These are phyloP conservation scores for Cacoxenus indagator DNA, from an alignment of 2,888 invertebrate species.

Conservation along the genomic window DNA sequence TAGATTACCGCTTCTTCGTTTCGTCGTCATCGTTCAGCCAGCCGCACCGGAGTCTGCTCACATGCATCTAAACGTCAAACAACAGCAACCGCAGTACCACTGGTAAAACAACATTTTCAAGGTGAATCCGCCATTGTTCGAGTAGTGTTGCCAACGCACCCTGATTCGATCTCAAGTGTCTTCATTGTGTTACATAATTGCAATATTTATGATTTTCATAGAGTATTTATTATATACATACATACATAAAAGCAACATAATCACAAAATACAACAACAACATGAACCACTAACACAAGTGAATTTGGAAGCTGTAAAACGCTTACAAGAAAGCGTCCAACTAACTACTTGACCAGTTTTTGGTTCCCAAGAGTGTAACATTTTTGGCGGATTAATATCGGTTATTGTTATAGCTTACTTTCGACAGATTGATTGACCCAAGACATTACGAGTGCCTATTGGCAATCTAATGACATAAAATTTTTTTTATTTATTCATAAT, in stretches of 20 bases:
- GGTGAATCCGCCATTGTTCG: neutral
- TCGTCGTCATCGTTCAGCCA: neutral
- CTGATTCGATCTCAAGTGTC: too few relatives aligned
- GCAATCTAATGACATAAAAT: too few relatives aligned
- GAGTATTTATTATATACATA: neutral
- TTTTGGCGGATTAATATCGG: neutral
- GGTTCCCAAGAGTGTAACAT: neutral
- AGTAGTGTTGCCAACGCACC: neutral
- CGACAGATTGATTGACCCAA: too few relatives aligned
- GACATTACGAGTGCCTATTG: too few relatives aligned
- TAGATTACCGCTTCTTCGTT: neutral
- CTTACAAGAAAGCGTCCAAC: neutral
- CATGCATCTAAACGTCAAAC: neutral
- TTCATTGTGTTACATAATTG: neutral
- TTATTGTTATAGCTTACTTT: too few relatives aligned
- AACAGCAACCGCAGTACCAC: neutral
- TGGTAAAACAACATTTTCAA: neutral
- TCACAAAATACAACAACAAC: neutral
- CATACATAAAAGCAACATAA: neutral
- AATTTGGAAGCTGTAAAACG: neutral
- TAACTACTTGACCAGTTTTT: neutral
- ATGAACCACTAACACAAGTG: neutral
- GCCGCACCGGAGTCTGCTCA: neutral
- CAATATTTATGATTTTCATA: slow-evolving; percentile 1
- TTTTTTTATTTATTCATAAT: too few relatives aligned